A percentile compares a stretch with the other conserved stretches of the same genome.
phyloP scores from a whole-genome alignment of 2,888 invertebrate species.

The Lycocerus yunnanus region DNA sequence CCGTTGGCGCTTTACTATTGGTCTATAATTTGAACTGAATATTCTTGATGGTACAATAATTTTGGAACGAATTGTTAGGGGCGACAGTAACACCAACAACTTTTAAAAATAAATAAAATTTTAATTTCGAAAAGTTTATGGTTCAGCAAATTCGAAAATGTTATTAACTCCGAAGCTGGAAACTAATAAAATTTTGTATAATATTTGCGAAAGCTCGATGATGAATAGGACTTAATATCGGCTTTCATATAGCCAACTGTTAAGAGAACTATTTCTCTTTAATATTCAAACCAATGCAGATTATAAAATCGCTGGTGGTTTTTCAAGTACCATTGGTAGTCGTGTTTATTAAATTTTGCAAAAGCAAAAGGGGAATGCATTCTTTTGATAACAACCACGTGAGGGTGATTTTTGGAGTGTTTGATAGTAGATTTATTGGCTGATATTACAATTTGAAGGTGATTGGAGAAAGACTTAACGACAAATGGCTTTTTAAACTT shows the following conservation, averaged over 20 bases:
- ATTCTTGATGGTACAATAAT: neutral
- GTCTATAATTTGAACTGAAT: neutral
- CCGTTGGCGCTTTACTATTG: neutral
- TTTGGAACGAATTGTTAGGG: too few species aligned
- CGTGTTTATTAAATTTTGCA: constrained; percentile 28
- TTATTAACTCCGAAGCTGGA: neutral
- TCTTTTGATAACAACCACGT: constrained; percentile 7
- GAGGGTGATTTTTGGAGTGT: constrained; percentile 25
- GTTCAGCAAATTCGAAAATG: neutral
- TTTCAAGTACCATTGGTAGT: constrained; percentile 19
- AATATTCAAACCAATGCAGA: constrained; percentile 16
- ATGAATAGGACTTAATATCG: constrained; percentile 8
- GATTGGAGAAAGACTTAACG: neutral
- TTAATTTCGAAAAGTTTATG: neutral
- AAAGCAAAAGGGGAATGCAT: constrained; percentile 10
- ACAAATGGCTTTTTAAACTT: constrained; percentile 4
- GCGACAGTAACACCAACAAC: too few species aligned
- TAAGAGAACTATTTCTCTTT: constrained; percentile 23
- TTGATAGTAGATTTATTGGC: constrained; percentile 24
- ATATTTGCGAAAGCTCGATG: neutral
- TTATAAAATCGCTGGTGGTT: constrained; percentile 20
- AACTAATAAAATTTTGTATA: constrained; percentile 6
- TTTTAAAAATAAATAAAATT: neutral
- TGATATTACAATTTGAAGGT: constrained; percentile 21
- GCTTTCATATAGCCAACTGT: constrained; percentile 13